phyloP scores from a whole-genome alignment of 30 jellyfish, hydroid and myxozoan genomes.

The Chironex yamaguchii region DNA sequence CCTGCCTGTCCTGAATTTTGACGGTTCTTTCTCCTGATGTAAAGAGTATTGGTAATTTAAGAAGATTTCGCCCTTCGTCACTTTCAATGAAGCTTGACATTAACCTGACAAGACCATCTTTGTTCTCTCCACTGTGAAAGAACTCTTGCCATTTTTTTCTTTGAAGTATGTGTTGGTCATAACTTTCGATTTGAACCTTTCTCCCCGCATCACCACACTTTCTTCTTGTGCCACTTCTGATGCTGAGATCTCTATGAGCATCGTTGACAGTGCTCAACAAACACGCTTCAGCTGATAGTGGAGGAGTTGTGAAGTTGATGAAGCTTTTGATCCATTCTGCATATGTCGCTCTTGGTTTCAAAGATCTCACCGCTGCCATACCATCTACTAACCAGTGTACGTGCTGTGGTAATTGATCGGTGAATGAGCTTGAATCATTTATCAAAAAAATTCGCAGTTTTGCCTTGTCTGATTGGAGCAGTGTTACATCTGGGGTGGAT shows the following conservation, averaged over 20 bases:
- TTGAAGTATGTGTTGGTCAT: slow-evolving; percentile 3
- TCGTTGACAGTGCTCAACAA: no score
- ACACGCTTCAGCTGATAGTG: no score
- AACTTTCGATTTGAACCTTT: neutral
- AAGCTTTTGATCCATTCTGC: neutral
- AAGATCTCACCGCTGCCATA: slow-evolving; percentile 34
- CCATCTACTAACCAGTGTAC: slow-evolving; percentile 34
- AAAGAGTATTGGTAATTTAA: no score
- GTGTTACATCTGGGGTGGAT: neutral
- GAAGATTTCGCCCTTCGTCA: no score
- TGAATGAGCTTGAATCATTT: neutral
- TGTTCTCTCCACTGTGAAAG: neutral
- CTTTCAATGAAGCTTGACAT: no score
- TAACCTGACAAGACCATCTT: no score
- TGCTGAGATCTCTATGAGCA: no score
- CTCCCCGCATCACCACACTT: slow-evolving; percentile 9
- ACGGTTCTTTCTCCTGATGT: neutral
- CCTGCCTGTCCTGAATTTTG: no score
- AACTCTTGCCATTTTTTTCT: slow-evolving; percentile 1
- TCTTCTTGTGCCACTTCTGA: no score
- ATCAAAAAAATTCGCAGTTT: slow-evolving; percentile 19
- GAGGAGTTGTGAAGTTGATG: neutral
- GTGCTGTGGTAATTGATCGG: slow-evolving; percentile 11
- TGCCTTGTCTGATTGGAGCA: slow-evolving; percentile 3
- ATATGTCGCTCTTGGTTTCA: slow-evolving; percentile 12